These are phyloP conservation scores for Scytalopus superciliaris DNA, from an alignment of 2,113 vertebrate genomes.

Conservation along the genomic window DNA sequence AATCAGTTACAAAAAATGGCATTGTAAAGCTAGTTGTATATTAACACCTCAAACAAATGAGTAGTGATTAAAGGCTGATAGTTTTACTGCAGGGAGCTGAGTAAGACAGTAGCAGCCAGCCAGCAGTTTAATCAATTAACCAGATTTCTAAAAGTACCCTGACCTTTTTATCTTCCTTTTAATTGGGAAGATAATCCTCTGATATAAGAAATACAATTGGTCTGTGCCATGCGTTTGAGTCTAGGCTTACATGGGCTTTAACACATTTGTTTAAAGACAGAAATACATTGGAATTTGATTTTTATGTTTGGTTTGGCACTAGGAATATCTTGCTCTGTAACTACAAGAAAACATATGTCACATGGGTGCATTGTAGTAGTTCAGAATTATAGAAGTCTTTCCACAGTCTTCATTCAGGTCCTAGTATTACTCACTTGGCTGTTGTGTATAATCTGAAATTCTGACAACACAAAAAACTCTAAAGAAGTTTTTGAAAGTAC, in stretches of 20 bases:
- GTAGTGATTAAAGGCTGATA: neutral
- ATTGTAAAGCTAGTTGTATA: neutral
- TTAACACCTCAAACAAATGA: neutral
- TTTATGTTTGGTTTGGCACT: neutral
- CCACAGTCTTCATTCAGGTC: neutral
- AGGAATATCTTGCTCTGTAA: neutral
- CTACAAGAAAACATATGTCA: neutral
- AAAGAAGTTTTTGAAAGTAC: neutral
- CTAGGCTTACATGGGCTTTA: neutral
- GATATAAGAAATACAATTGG: conserved; percentile 33
- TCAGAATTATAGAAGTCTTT: neutral
- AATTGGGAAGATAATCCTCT: conserved; percentile 26
- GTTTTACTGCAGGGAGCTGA: neutral
- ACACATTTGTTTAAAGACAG: neutral
- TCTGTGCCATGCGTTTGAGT: neutral
- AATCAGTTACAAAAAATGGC: neutral
- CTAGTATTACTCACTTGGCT: neutral
- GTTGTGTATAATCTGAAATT: neutral
- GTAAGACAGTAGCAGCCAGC: neutral
- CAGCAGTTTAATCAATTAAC: conserved; percentile 38
- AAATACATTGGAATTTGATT: neutral
- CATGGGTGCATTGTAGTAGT: neutral
- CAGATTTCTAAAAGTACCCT: conserved; percentile 11
- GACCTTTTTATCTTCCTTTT: neutral
- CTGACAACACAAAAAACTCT: neutral